Evolutionary conservation across 2,888 invertebrate species (phyloP).

Genomic region (Eupithecia subumbrata): DNA sequence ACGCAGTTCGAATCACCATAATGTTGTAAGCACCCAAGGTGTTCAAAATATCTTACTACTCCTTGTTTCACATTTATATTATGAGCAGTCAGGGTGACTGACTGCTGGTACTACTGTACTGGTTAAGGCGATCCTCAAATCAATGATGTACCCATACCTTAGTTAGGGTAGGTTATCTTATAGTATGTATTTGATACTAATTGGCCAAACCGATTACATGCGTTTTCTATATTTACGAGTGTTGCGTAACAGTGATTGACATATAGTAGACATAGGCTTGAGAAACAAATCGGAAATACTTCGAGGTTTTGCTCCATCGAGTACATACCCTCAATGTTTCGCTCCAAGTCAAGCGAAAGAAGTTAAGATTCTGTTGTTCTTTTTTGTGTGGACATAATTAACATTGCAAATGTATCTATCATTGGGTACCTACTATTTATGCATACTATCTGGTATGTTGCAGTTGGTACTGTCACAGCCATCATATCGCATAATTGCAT

Average conservation of each 20-base stretch:
- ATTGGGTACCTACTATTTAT: too few relatives aligned
- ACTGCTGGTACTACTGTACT: too few relatives aligned
- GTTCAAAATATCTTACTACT: too few relatives aligned
- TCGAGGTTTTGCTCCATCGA: background rate
- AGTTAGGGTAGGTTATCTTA: background rate
- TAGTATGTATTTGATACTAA: constrained; percentile 63
- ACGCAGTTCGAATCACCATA: too few relatives aligned
- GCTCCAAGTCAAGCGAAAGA: background rate
- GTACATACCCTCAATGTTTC: too few relatives aligned
- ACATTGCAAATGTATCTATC: too few relatives aligned
- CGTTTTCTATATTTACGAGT: constrained; percentile 64
- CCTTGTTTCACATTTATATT: too few relatives aligned
- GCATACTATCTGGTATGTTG: background rate
- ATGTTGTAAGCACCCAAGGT: too few relatives aligned
- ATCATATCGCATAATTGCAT: too few relatives aligned
- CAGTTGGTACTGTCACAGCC: background rate
- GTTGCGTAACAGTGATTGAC: constrained; percentile 60
- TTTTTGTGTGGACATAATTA: too few relatives aligned
- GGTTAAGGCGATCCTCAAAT: constrained; percentile 36
- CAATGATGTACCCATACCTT: constrained; percentile 47
- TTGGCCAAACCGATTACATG: constrained; percentile 71
- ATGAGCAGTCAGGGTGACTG: too few relatives aligned
- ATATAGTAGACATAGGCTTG: constrained; percentile 53
- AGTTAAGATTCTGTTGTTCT: background rate
- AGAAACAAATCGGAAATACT: constrained; percentile 12